Percentiles rank a stretch among this genome's conserved stretches.
These are phyloP conservation scores for Pangasius sanitwongsei DNA, from an alignment of 2,797 vertebrate species.

Conservation along the genomic window DNA sequence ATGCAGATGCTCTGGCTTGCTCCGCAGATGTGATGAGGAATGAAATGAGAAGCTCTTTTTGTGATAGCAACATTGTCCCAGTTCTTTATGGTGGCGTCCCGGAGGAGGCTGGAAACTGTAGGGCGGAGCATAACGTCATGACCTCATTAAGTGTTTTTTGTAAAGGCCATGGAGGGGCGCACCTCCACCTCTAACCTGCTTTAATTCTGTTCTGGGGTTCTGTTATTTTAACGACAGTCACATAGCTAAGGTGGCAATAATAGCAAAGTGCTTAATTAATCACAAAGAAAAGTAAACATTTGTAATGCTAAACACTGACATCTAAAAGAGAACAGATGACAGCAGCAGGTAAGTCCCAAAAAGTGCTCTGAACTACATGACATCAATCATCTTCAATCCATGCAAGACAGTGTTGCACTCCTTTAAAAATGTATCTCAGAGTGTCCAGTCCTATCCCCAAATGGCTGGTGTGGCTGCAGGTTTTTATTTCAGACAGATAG, in stretches of 20 bases:
- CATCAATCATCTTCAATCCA: not conserved
- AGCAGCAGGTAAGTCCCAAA: not conserved
- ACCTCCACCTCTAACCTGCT: slow-evolving; percentile 33
- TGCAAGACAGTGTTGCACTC: not conserved
- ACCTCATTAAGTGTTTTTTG: slow-evolving; percentile 53
- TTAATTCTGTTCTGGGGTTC: slow-evolving; percentile 22
- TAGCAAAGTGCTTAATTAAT: not conserved
- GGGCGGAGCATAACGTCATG: slow-evolving; percentile 67
- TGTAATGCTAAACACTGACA: not conserved
- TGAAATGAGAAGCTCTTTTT: slow-evolving; percentile 44
- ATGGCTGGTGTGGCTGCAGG: not conserved
- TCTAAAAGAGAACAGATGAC: not conserved
- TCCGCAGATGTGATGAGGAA: slow-evolving; percentile 38
- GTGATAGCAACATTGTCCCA: slow-evolving; percentile 50
- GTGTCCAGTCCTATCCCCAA: not conserved
- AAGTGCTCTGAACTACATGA: not conserved
- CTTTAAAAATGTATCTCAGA: not conserved
- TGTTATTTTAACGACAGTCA: slow-evolving; percentile 12
- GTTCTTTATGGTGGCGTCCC: slow-evolving; percentile 56
- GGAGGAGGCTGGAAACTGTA: slow-evolving; percentile 57
- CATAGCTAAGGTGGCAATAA: not conserved
- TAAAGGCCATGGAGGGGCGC: slow-evolving; percentile 41
- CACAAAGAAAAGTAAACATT: not conserved
- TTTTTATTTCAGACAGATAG: not conserved
- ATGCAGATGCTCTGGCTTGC: slow-evolving; percentile 7